Evolutionary conservation across 2,113 vertebrate genomes (phyloP), one percentile per base, ranked within the genome.

Genomic region (Cebidichthys violaceus): DNA sequence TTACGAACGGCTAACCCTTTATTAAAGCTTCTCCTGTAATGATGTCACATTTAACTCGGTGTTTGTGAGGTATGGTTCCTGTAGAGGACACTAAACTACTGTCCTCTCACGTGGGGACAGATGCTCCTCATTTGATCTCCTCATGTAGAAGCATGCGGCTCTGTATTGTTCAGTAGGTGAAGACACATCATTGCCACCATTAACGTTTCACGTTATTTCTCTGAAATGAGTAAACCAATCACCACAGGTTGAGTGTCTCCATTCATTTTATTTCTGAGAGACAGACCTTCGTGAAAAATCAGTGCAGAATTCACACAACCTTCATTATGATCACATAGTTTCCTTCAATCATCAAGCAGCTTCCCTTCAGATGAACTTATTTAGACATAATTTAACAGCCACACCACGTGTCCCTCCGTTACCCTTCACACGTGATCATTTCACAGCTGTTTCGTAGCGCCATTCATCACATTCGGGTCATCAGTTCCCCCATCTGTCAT

Each of bases 261-360:
- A 67, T 37, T 47, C 29, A 22, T 75, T 86, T 83, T 79, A 79
- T 74, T 87, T 71, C 60, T 61, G 6, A 18, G 60, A 57, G 39
- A 57, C 18, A 69, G 24, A 77, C 13, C n/a, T 61, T 60, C 65
- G 24, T 61, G 64, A 66, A 66, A 76, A 47, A 45, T 71, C 66
- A 66, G 33, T 64, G 68, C 27, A 64, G 82, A 20, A 75, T 73
- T 87, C 64, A 76, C 39, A 85, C 29, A 35, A 15, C 39, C 64
- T 84, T 85, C 29, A 72, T 75, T 27, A 62, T 24, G 9, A 52
- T 75, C 55, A 55, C 24, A 6, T 24, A 3, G 22, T n/a, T 59
- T 68, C 13, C 8, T 64, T 67, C 31, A 75, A n/a, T 75, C 20
- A 70, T 50, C 3, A 60, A 33, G 6, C 14, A 45, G n/a, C 45